These are phyloP conservation scores for Phoenicopterus ruber DNA, from an alignment of 2,113 vertebrate genomes.

Conservation along the genomic window DNA sequence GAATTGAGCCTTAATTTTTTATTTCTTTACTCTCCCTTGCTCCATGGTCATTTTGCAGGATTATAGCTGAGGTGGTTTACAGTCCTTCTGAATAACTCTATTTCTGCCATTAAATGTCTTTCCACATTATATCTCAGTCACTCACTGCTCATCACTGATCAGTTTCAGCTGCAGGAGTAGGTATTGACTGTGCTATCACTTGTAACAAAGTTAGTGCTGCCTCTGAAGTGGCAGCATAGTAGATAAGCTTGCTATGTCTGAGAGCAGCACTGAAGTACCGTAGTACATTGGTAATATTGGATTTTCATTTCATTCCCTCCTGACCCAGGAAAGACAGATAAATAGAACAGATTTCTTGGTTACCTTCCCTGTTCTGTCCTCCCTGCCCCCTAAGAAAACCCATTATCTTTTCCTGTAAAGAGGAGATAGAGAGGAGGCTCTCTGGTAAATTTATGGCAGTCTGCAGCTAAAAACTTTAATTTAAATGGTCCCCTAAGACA, in stretches of 20 bases:
- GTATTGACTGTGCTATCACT: neutral
- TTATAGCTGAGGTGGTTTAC: neutral
- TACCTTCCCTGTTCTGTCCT: neutral
- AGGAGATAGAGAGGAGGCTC: neutral
- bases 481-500: neutral
- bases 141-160: neutral
- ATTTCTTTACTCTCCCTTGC: neutral
- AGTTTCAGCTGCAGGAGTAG: neutral
- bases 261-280: neutral
- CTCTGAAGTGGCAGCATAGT: neutral
- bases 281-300: neutral
- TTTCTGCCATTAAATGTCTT: neutral
- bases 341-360: neutral
- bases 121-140: neutral
- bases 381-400: neutral
- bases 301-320: neutral
- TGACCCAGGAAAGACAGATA: neutral
- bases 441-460: neutral
- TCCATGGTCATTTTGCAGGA: neutral
- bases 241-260: neutral
- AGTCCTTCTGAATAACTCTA: neutral
- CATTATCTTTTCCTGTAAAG: neutral
- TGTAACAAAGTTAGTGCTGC: neutral
- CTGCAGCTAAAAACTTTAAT: neutral
- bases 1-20: neutral